Percentiles rank a stretch among this genome's conserved stretches.
These are phyloP conservation scores for Melanophora roralis DNA, from an alignment of 2,888 invertebrate species.

Conservation along the genomic window DNA sequence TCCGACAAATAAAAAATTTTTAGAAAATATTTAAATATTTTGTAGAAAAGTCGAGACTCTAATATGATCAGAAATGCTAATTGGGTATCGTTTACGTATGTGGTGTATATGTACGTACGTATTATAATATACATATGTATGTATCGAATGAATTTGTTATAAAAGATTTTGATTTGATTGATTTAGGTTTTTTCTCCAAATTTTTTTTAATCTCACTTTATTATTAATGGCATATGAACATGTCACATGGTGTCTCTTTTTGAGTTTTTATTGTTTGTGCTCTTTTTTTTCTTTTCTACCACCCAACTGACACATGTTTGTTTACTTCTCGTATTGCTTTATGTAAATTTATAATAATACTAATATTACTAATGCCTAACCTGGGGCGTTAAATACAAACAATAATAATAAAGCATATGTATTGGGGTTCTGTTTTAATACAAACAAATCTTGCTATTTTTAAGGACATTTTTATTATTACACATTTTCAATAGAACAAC, in stretches of 20 bases:
- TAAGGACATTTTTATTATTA: neutral
- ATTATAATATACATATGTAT: neutral
- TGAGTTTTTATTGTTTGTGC: neutral
- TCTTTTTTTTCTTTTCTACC: neutral
- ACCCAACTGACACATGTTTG: neutral
- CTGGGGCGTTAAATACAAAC: constrained; percentile 36
- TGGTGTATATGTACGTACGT: neutral
- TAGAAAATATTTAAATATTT: too few relatives aligned
- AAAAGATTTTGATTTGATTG: constrained; percentile 47
- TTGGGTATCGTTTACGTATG: too few relatives aligned
- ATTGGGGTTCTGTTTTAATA: neutral
- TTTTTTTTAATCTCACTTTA: neutral
- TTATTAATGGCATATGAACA: constrained; percentile 24
- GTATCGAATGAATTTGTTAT: neutral
- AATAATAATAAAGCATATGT: neutral
- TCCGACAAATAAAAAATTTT: too few relatives aligned
- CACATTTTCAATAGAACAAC: neutral
- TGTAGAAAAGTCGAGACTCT: too few relatives aligned
- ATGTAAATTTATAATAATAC: constrained; percentile 50
- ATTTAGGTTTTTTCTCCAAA: constrained; percentile 34
- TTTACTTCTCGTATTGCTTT: neutral
- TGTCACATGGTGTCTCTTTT: constrained; percentile 26
- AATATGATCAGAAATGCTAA: too few relatives aligned
- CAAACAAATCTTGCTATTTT: neutral
- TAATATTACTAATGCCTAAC: constrained; percentile 39